Evolutionary conservation across 2,113 vertebrate species (phyloP).

Genomic region (Tyrannus savana): DNA sequence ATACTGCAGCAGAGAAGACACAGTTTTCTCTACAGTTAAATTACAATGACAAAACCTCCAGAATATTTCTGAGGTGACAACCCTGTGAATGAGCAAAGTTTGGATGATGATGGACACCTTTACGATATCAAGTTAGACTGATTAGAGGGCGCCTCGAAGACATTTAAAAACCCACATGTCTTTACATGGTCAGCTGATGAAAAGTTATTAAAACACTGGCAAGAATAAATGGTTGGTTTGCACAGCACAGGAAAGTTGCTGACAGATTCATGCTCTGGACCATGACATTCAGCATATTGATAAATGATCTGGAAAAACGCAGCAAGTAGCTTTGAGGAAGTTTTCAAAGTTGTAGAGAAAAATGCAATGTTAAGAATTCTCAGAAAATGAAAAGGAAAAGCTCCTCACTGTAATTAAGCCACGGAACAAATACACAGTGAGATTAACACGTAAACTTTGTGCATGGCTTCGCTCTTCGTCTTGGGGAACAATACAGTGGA

Average conservation of each 20-base stretch:
- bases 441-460: not conserved
- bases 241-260: not conserved
- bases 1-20: not conserved
- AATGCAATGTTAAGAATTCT: not conserved
- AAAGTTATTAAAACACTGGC: not conserved
- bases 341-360: not conserved
- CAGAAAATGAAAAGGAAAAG: not conserved
- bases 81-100: not conserved
- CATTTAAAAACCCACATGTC: not conserved
- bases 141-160: not conserved
- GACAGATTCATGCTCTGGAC: not conserved
- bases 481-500: not conserved
- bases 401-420: not conserved
- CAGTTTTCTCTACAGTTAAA: not conserved
- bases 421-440: not conserved
- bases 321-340: not conserved
- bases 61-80: not conserved
- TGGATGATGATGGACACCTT: not conserved
- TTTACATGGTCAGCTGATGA: not conserved
- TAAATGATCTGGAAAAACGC: not conserved
- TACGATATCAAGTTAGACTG: not conserved
- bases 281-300: not conserved
- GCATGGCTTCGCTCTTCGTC: not conserved
- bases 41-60: not conserved
- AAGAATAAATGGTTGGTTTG: not conserved